Percentiles rank a stretch among this genome's conserved stretches.
These are phyloP conservation scores for Cerceris rybyensis DNA, from an alignment of 2,888 invertebrate species.

Conservation along the genomic window DNA sequence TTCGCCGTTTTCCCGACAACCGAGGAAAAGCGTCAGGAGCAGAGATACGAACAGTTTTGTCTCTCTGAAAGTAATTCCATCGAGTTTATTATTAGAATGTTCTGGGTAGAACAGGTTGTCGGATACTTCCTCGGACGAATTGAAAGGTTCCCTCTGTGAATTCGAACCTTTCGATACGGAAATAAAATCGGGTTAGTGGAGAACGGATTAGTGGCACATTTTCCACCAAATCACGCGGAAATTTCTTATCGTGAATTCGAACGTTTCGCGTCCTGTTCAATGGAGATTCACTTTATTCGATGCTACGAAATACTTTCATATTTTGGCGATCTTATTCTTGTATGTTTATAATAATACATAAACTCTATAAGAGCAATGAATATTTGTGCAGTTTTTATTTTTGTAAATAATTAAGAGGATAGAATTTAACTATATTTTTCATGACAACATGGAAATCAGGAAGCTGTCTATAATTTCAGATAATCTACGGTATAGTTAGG, in stretches of 20 bases:
- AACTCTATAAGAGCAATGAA: too few relatives aligned
- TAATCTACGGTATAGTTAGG: too few relatives aligned
- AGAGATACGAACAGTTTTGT: neutral
- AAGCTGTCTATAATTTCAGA: too few relatives aligned
- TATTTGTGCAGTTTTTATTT: too few relatives aligned
- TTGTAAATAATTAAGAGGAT: too few relatives aligned
- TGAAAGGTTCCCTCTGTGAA: neutral
- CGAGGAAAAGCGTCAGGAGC: conserved; percentile 2
- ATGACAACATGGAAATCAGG: too few relatives aligned
- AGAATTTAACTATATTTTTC: too few relatives aligned
- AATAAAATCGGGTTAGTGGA: neutral
- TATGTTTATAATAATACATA: too few relatives aligned
- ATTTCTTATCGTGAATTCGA: neutral
- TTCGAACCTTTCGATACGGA: neutral
- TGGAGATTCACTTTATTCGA: too few relatives aligned
- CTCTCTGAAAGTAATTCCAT: neutral
- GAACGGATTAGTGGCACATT: neutral
- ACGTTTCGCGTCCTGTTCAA: too few relatives aligned
- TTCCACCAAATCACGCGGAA: neutral
- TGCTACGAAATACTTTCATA: too few relatives aligned
- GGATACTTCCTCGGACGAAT: neutral
- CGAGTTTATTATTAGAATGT: conserved; percentile 2
- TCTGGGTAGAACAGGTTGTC: conserved; percentile 3
- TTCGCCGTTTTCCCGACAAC: neutral
- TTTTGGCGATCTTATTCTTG: too few relatives aligned